These are phyloP conservation scores for Frankliniella intonsa DNA, from an alignment of 2,888 invertebrate genomes.

Conservation along the genomic window DNA sequence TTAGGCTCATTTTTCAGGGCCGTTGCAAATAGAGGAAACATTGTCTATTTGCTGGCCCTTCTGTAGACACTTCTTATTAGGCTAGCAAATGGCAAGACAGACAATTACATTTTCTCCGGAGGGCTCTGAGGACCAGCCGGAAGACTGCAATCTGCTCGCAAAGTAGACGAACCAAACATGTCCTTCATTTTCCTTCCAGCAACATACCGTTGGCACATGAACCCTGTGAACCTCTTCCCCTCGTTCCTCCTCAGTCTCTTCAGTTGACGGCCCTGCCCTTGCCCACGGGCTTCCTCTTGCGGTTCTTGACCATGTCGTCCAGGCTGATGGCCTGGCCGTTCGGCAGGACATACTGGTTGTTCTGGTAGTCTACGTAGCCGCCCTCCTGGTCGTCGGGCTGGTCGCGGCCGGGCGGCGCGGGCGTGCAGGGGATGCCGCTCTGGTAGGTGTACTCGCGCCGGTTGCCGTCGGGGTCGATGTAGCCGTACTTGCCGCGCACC, in stretches of 20 bases:
- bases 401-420: constrained; percentile 36
- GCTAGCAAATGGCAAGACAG: too few relatives aligned
- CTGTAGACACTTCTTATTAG: too few relatives aligned
- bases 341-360: constrained; percentile 66
- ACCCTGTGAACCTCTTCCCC: not conserved
- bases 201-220: not conserved
- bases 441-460: constrained; percentile 75
- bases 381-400: constrained; percentile 42
- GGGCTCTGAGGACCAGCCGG: too few relatives aligned
- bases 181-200: not conserved
- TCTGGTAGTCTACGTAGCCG: constrained; percentile 68
- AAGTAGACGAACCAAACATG: not conserved
- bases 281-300: constrained; percentile 60
- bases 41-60: too few relatives aligned
- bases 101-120: not conserved
- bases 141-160: too few relatives aligned
- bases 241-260: not conserved
- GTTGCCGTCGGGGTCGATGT: constrained; percentile 76
- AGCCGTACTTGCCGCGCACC: constrained; percentile 75
- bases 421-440: constrained; percentile 64
- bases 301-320: constrained; percentile 63
- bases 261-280: constrained; percentile 48
- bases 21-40: too few relatives aligned
- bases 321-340: constrained; percentile 69
- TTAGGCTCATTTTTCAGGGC: too few relatives aligned